Conservation (phyloP, 92 coral and sea anemone species). For the Siderastrea siderea region DNA sequence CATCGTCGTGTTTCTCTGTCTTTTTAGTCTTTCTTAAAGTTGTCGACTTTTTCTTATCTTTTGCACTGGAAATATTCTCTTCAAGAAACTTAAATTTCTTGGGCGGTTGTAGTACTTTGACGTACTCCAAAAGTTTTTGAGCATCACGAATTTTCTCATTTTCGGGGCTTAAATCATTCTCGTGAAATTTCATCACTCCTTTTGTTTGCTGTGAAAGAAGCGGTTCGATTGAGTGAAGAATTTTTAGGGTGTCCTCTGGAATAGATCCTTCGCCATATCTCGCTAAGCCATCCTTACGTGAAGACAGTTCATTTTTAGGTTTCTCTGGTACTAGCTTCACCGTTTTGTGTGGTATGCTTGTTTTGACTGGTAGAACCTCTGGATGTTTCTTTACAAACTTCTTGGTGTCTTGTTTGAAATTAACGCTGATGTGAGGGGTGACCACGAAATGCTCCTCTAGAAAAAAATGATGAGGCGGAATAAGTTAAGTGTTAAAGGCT, state of each 20-base stretch:
- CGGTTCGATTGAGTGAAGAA: slow-evolving; percentile 84
- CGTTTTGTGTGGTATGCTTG: neutral
- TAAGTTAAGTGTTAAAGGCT: no score
- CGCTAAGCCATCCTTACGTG: slow-evolving; percentile 38
- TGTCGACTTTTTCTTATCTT: slow-evolving; percentile 42
- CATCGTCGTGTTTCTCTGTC: slow-evolving; percentile 2
- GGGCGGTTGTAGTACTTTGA: slow-evolving; percentile 75
- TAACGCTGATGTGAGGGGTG: slow-evolving; percentile 41
- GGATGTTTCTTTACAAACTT: slow-evolving; percentile 16
- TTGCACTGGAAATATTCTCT: slow-evolving; percentile 5
- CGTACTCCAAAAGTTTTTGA: slow-evolving; percentile 83
- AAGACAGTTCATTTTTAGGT: slow-evolving; percentile 19
- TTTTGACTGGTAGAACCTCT: neutral
- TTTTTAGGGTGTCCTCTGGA: slow-evolving; percentile 72
- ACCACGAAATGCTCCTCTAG: slow-evolving; percentile 14
- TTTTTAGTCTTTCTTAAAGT: slow-evolving; percentile 1
- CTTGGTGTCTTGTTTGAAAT: slow-evolving; percentile 36
- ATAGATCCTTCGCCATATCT: slow-evolving; percentile 56
- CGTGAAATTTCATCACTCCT: slow-evolving; percentile 82
- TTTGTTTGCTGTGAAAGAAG: slow-evolving; percentile 82
- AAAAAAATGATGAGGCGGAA: neutral
- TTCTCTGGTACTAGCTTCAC: slow-evolving; percentile 11
- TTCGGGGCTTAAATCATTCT: slow-evolving; percentile 82
- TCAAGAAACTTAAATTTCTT: slow-evolving; percentile 34
- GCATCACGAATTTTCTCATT: slow-evolving; percentile 91